Percentiles rank a stretch among this genome's conserved stretches.
Conservation (phyloP, 1,140 invertebrate genomes). For the Drosophila trapezifrons region DNA sequence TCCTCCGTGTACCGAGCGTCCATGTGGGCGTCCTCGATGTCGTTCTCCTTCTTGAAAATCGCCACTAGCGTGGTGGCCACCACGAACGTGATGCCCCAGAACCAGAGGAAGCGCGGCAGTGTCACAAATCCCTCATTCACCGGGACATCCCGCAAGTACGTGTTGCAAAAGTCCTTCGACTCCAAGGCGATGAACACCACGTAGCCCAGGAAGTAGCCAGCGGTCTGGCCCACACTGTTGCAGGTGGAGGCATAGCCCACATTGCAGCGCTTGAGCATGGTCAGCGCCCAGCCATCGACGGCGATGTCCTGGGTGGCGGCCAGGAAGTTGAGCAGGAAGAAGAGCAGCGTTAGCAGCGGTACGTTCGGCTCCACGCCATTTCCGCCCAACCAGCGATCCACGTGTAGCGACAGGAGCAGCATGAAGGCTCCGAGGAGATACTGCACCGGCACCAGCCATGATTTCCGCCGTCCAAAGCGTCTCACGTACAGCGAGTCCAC, state of each 20-base stretch:
- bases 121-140: constrained; percentile 91
- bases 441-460: constrained; percentile 97
- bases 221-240: constrained; percentile 99
- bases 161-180: constrained; percentile 98
- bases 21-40: constrained; percentile 82
- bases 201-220: constrained; percentile 98
- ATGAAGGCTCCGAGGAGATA: constrained; percentile 93
- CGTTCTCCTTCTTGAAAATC: constrained; percentile 94
- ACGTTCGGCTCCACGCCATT: constrained; percentile 90
- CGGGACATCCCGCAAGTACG: constrained; percentile 92
- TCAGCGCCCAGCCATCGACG: constrained; percentile 99
- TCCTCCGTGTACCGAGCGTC: constrained; percentile 84
- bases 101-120: constrained; percentile 94
- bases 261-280: constrained; percentile 98
- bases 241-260: constrained; percentile 99
- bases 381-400: constrained; percentile 91
- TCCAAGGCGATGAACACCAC: constrained; percentile 99
- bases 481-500: constrained; percentile 95
- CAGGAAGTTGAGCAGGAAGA: constrained; percentile 97
- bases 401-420: constrained; percentile 91
- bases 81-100: constrained; percentile 97
- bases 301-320: constrained; percentile 99
- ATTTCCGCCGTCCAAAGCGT: constrained; percentile 96
- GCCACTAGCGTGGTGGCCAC: constrained; percentile 95
- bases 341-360: constrained; percentile 91